Conservation (phyloP, 2,888 invertebrate species). For the Archips crataeganus region DNA sequence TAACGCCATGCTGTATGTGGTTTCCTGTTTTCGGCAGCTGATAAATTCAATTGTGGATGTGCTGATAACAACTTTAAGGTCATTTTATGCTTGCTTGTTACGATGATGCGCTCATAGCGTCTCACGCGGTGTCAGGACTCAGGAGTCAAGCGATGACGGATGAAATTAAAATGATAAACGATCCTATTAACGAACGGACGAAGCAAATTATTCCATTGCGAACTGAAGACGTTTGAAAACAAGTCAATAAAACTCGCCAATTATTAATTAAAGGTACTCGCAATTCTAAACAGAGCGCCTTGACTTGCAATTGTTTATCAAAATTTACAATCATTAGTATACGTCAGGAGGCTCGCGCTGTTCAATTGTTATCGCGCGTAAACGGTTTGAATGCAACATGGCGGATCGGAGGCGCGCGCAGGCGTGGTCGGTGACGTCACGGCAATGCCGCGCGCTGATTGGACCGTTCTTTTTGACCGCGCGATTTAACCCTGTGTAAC, state of each 20-base stretch:
- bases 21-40: slow-evolving; percentile 1
- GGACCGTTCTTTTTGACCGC: slow-evolving; percentile 65
- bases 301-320: slow-evolving; percentile 50
- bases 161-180: slow-evolving; percentile 35
- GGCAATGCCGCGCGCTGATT: slow-evolving; percentile 62
- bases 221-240: slow-evolving; percentile 28
- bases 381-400: slow-evolving; percentile 65
- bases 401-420: slow-evolving; percentile 82
- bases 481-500: slow-evolving; percentile 81
- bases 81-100: neutral
- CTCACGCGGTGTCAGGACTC: slow-evolving; percentile 29
- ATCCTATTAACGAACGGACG: slow-evolving; percentile 23
- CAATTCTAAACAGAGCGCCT: slow-evolving; percentile 53
- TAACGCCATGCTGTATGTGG: neutral
- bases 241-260: slow-evolving; percentile 38
- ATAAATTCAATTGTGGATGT: slow-evolving; percentile 8
- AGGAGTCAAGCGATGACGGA: slow-evolving; percentile 33
- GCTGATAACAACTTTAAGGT: neutral
- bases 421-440: slow-evolving; percentile 85
- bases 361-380: slow-evolving; percentile 49
- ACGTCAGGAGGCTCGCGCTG: slow-evolving; percentile 54
- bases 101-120: slow-evolving; percentile 8
- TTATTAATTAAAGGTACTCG: slow-evolving; percentile 33
- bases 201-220: slow-evolving; percentile 37
- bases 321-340: slow-evolving; percentile 38